Base-by-base conservation (phyloP, 2,113 vertebrate genomes). In the Notothenia rossii region DNA sequence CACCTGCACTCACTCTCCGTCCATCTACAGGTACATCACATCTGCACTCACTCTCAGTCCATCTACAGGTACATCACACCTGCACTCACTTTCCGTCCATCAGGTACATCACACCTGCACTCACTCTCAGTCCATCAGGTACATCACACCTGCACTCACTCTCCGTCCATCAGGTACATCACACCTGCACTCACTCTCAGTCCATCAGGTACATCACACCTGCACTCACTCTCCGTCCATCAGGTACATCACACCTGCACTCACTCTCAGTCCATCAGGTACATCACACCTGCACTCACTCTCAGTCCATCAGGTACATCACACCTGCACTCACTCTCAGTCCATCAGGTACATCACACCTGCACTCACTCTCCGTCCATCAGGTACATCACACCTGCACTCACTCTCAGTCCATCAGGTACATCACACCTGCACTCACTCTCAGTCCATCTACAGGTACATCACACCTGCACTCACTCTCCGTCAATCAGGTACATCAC, bases 371-470 rank as follows among this genome's bases (percentile, higher is more conserved):
- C 86, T 6, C 88, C 88, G 81, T 76, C 86, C 54, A 71, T 89
- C 65, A 92, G 84, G 94, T 93, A 72, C 50, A 62, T 6, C 29
- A 36, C 15, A 43, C 10, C 7, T 60, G n/a, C 14, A 25, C 25
- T 25, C 81, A 86, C 10, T 1, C 86, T 6, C 88, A 88, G 81
- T 76, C 86, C 54, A 71, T 89, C 81, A 92, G 84, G 94, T 93
- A 72, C 50, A 62, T 6, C 29, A 29, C 15, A 43, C 10, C 7
- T 60, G n/a, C 14, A 29, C 25, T 29, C 81, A 85, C 10, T 1
- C 86, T 6, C 88, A 89, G 81, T 76, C 86, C 54, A 71, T 89
- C 54, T 68, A 88, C 65, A 92, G 84, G 94, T 93, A 72, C 50
- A 62, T 6, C 29, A 36, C 15, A 43, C 10, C 7, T 60, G n/a